Conservation (phyloP, 1,140 invertebrate genomes). For the Rhagoletis zephyria region DNA sequence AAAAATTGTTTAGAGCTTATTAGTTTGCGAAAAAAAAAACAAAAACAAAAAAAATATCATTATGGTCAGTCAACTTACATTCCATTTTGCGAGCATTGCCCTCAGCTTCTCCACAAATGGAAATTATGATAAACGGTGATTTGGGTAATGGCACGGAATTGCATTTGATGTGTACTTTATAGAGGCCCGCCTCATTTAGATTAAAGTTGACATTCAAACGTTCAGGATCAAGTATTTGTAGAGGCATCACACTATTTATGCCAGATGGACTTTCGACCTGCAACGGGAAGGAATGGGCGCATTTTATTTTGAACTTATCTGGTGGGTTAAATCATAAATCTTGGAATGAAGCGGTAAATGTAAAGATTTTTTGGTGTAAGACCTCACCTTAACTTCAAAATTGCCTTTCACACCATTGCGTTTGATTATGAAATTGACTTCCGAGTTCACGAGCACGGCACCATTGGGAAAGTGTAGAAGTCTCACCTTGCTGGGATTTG, state of each 20-base stretch:
- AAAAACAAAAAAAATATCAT: not conserved
- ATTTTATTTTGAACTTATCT: too few relatives aligned
- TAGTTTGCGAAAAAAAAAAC: not conserved
- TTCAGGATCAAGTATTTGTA: conserved; percentile 83
- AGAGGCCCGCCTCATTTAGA: conserved; percentile 89
- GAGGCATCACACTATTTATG: conserved; percentile 56
- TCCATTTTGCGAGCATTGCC: conserved; percentile 33
- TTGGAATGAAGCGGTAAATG: too few relatives aligned
- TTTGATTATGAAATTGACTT: conserved; percentile 65
- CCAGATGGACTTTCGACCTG: conserved; percentile 67
- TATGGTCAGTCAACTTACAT: not conserved
- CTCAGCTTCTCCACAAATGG: conserved; percentile 74
- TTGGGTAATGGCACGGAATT: conserved; percentile 90
- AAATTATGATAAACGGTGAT: conserved; percentile 87
- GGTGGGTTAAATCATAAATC: too few relatives aligned
- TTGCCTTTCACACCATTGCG: conserved; percentile 71
- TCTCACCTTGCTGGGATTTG: conserved; percentile 67
- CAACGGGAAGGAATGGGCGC: not conserved
- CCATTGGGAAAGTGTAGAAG: conserved; percentile 70
- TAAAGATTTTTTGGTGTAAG: too few relatives aligned
- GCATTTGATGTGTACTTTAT: conserved; percentile 89
- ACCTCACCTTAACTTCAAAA: conserved; percentile 64
- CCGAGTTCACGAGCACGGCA: conserved; percentile 63
- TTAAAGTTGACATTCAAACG: conserved; percentile 87
- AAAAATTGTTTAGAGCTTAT: not conserved